A percentile compares a stretch with the other conserved stretches of the same genome.
Conservation (phyloP, 1,140 invertebrate genomes). For the Papilio xuthus region DNA sequence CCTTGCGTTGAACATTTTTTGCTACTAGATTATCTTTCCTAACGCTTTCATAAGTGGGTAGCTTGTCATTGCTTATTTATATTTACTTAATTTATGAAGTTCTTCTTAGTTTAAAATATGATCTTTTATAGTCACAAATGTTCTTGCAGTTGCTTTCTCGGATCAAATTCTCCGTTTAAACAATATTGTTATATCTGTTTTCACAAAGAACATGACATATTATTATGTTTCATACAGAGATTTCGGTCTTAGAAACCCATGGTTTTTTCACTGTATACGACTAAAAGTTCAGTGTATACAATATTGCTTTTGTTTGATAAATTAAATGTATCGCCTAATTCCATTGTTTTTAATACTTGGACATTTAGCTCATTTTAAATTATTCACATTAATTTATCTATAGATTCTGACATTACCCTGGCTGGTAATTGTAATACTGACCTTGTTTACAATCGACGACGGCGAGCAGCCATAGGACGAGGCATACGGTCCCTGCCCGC, state of each 20-base stretch:
- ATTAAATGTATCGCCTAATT: background rate
- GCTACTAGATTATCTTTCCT: constrained; percentile 8
- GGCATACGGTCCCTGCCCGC: constrained; percentile 66
- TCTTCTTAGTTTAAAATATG: no score
- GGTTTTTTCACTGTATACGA: background rate
- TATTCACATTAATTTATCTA: background rate
- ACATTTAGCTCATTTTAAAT: background rate
- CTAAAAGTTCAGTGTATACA: no score
- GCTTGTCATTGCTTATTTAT: background rate
- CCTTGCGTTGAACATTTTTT: constrained; percentile 25
- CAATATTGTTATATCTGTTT: no score
- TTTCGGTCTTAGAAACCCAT: no score
- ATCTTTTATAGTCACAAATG: no score
- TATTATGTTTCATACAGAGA: no score
- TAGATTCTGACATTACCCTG: background rate
- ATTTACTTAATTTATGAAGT: background rate
- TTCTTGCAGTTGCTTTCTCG: no score
- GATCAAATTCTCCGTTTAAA: no score
- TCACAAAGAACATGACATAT: no score
- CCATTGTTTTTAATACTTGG: background rate
- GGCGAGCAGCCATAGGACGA: constrained; percentile 76
- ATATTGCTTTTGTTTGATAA: no score
- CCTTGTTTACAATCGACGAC: constrained; percentile 69
- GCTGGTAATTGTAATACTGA: constrained; percentile 51
- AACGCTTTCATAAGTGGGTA: constrained; percentile 13